phyloP scores from a whole-genome alignment of 2,888 invertebrate genomes.

The Drosophila kuntzei region DNA sequence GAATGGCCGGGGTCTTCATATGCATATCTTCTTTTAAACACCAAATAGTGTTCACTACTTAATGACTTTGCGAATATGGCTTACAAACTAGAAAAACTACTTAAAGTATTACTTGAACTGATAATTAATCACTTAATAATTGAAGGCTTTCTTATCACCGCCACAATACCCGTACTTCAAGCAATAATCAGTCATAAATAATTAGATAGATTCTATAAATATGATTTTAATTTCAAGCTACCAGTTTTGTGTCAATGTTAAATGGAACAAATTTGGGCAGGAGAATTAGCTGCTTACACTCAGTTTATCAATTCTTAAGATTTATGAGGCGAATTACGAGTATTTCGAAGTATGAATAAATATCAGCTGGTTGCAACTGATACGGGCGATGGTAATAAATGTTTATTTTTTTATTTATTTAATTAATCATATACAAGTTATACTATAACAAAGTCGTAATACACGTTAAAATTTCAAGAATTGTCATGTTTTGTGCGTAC shows the following conservation, averaged over 20 bases:
- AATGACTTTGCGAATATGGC: background rate
- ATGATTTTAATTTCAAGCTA: slow-evolving; percentile 8
- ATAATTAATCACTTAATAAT: slow-evolving; percentile 10
- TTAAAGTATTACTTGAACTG: background rate
- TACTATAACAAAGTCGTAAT: background rate
- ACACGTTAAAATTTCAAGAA: background rate
- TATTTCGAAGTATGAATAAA: slow-evolving; percentile 7
- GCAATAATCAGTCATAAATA: slow-evolving; percentile 15
- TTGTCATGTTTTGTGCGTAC: slow-evolving; percentile 5
- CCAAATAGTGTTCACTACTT: too few species aligned
- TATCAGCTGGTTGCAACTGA: slow-evolving; percentile 16
- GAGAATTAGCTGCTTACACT: slow-evolving; percentile 16
- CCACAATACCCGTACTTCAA: slow-evolving; percentile 8
- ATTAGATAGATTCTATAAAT: slow-evolving; percentile 16
- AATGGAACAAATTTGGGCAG: slow-evolving; percentile 19
- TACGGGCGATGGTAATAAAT: slow-evolving; percentile 13
- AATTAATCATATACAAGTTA: slow-evolving; percentile 17
- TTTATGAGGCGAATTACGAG: slow-evolving; percentile 30
- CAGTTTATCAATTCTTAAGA: slow-evolving; percentile 46
- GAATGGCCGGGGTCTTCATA: too few species aligned
- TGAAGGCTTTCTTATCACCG: slow-evolving; percentile 18
- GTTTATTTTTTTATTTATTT: slow-evolving; percentile 11
- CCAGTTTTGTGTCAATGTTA: background rate
- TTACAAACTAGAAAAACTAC: background rate
- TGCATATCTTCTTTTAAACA: too few species aligned